A percentile compares a stretch with the other conserved stretches of the same genome.
phyloP scores from a whole-genome alignment of 2,113 vertebrate species.

The Chiloscyllium plagiosum region DNA sequence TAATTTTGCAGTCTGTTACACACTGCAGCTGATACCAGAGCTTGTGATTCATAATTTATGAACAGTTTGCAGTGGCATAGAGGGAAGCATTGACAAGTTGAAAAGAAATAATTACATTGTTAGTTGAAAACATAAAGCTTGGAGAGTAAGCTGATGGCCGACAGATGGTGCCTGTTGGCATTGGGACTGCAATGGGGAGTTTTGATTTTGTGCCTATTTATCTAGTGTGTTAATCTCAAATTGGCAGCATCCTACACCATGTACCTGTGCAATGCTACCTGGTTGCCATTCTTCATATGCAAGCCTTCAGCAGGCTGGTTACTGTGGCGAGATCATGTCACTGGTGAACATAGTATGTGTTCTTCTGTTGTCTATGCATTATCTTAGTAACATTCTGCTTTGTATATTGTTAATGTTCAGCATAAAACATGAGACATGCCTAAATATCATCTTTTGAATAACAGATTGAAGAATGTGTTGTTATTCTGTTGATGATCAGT shows the following conservation, averaged over 20 bases:
- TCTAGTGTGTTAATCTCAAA: neutral
- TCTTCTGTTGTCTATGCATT: neutral
- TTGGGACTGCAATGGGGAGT: neutral
- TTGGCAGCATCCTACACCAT: neutral
- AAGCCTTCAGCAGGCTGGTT: neutral
- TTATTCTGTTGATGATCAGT: neutral
- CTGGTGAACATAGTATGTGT: neutral
- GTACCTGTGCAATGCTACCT: neutral
- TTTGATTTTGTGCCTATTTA: neutral
- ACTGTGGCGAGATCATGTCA: neutral
- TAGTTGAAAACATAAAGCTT: neutral
- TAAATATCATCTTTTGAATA: neutral
- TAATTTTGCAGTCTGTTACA: neutral
- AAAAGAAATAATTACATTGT: neutral
- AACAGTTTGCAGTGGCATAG: neutral
- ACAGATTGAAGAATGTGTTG: neutral
- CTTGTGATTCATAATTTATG: conserved; percentile 17
- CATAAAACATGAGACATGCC: neutral
- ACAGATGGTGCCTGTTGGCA: neutral
- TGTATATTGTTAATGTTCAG: neutral
- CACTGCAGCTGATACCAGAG: neutral
- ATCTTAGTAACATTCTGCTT: neutral
- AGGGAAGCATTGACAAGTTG: neutral
- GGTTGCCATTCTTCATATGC: neutral
- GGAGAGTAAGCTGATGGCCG: neutral